Evolutionary conservation across 2,113 vertebrate genomes (phyloP).

Genomic region (Dipodomys stephensi): DNA sequence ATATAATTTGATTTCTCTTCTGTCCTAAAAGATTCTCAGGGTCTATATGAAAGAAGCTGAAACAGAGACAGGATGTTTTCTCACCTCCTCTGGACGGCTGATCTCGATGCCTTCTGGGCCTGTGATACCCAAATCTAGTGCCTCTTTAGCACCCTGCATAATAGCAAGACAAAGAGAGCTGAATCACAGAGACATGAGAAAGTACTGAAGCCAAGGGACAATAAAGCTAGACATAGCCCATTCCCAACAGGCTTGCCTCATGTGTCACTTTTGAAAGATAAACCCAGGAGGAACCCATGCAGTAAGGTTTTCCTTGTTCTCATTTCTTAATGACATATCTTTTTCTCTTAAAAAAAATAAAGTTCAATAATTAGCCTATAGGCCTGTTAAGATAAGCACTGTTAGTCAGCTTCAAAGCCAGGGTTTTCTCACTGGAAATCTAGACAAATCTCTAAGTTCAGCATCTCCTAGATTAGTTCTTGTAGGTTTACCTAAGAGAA

Average conservation of each 20-base stretch:
- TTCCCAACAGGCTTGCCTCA: background rate
- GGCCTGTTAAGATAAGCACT: background rate
- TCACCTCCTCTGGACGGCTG: constrained; percentile 97
- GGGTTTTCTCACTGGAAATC: constrained; percentile 2
- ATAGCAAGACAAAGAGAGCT: background rate
- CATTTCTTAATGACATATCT: background rate
- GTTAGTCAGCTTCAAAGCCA: constrained; percentile 3
- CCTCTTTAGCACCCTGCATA: constrained; percentile 95
- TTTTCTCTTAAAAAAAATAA: constrained; percentile 54
- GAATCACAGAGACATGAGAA: background rate
- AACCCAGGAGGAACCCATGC: rapidly evolving
- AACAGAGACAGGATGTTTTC: constrained; percentile 1
- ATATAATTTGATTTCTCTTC: background rate
- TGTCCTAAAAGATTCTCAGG: background rate
- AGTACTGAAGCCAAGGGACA: background rate
- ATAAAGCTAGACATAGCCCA: background rate
- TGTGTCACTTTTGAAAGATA: background rate
- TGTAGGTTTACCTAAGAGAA: background rate
- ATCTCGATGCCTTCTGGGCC: constrained; percentile 98
- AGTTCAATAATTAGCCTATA: background rate
- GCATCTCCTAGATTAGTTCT: background rate
- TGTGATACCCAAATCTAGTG: constrained; percentile 95
- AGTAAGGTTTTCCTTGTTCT: background rate
- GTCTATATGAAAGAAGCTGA: background rate
- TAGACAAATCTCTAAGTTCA: constrained; percentile 6